Evolutionary conservation across 23 tunicate genomes (phyloP).

Genomic region (Botrylloides violaceus): DNA sequence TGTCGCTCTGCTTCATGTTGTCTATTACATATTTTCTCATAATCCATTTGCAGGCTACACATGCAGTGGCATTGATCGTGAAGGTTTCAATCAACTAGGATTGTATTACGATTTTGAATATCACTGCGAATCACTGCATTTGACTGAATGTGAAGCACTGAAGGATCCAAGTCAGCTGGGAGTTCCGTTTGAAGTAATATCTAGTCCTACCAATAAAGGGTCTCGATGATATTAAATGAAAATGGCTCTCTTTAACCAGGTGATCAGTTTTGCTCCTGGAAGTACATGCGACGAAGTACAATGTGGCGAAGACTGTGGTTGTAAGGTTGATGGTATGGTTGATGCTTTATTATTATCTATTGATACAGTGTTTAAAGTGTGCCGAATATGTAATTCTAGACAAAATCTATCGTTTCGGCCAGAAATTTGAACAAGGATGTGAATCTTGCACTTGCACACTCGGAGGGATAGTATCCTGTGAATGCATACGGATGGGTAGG

Average conservation of each 20-base stretch:
- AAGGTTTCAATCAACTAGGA: conserved; percentile 76
- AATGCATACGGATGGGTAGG: conserved; percentile 46
- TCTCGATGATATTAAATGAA: too few species aligned
- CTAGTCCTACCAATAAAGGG: not conserved
- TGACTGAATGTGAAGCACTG: conserved; percentile 49
- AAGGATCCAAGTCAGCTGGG: conserved; percentile 14
- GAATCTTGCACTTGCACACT: conserved; percentile 66
- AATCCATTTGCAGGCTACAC: conserved; percentile 27
- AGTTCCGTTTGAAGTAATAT: conserved; percentile 48
- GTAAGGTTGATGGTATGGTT: conserved; percentile 47
- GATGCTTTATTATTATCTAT: not conserved
- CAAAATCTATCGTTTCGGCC: conserved; percentile 46
- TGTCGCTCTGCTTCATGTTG: not conserved
- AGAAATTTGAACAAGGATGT: conserved; percentile 54
- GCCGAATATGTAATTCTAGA: too few species aligned
- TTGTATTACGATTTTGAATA: conserved; percentile 47
- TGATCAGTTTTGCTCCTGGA: conserved; percentile 62
- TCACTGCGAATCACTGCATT: conserved; percentile 51
- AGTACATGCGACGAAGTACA: conserved; percentile 56
- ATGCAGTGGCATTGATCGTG: conserved; percentile 53
- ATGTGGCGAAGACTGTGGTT: conserved; percentile 79
- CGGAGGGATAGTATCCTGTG: conserved; percentile 60
- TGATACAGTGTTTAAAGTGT: too few species aligned
- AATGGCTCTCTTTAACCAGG: conserved; percentile 43
- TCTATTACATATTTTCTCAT: not conserved